Percentiles rank a stretch among this genome's conserved stretches.
Evolutionary conservation across 2,797 vertebrate genomes (phyloP).

Genomic region (Hypotaenidia okinawae): DNA sequence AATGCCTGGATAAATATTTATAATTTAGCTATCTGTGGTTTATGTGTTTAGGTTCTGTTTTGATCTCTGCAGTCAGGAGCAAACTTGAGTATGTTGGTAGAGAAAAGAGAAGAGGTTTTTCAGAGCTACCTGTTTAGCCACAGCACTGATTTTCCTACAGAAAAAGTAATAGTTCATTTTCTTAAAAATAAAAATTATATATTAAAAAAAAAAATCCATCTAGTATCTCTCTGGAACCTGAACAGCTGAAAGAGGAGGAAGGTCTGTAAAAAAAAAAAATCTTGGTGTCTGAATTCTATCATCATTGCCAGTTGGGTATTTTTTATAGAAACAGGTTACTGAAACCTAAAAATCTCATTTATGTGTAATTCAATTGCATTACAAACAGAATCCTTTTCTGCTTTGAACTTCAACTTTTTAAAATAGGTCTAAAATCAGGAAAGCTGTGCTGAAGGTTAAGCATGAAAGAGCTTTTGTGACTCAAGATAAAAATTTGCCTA

Average conservation of each 20-base stretch:
- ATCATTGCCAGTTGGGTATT: background rate
- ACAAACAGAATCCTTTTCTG: background rate
- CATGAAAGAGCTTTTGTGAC: background rate
- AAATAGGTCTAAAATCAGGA: background rate
- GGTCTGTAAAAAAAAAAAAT: background rate
- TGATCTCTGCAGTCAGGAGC: background rate
- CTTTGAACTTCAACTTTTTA: background rate
- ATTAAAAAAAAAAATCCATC: background rate
- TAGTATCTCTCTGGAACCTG: background rate
- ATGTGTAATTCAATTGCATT: background rate
- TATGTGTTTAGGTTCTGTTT: background rate
- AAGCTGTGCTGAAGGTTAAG: background rate
- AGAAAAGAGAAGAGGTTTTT: background rate
- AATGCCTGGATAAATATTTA: background rate
- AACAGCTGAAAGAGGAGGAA: background rate
- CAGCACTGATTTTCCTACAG: background rate
- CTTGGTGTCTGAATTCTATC: background rate
- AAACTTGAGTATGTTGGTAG: background rate
- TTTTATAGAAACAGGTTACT: background rate
- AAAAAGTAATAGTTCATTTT: background rate
- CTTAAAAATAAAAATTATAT: background rate
- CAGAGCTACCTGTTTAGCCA: background rate
- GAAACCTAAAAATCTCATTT: slow-evolving; percentile 6
- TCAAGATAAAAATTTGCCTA: background rate
- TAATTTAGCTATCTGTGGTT: background rate